Evolutionary conservation across 2,797 vertebrate species (phyloP).

Genomic region (Enteromius radiatus): DNA sequence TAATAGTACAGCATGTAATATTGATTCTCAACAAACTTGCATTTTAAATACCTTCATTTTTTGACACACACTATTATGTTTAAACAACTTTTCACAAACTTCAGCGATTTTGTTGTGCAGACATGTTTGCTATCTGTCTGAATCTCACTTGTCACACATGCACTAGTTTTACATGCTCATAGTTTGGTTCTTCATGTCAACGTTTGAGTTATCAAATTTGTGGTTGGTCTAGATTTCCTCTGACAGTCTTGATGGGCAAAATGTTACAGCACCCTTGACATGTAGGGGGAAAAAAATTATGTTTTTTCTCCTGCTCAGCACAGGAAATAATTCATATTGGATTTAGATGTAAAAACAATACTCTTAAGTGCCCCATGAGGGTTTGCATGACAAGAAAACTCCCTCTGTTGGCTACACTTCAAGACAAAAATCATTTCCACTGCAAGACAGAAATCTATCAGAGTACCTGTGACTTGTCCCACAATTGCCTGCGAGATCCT

Average conservation of each 20-base stretch:
- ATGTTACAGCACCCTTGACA: background rate
- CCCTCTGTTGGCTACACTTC: background rate
- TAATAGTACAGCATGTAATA: background rate
- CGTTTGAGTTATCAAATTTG: background rate
- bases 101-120: background rate
- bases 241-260: background rate
- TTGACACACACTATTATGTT: background rate
- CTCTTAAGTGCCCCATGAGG: no score
- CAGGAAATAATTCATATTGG: background rate
- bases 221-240: conserved; percentile 2
- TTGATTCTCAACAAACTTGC: background rate
- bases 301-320: background rate
- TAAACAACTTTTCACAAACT: background rate
- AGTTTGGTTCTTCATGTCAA: background rate
- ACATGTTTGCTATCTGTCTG: background rate
- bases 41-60: background rate
- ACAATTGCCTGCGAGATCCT: conserved; percentile 87
- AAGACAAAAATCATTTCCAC: no score
- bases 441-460: conserved; percentile 6
- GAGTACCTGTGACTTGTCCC: conserved; percentile 84
- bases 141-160: background rate
- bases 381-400: background rate
- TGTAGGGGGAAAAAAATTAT: background rate
- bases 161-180: background rate
- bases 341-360: background rate